These are phyloP conservation scores for Propithecus coquereli DNA, from an alignment of 2,113 vertebrate species.

Conservation along the genomic window DNA sequence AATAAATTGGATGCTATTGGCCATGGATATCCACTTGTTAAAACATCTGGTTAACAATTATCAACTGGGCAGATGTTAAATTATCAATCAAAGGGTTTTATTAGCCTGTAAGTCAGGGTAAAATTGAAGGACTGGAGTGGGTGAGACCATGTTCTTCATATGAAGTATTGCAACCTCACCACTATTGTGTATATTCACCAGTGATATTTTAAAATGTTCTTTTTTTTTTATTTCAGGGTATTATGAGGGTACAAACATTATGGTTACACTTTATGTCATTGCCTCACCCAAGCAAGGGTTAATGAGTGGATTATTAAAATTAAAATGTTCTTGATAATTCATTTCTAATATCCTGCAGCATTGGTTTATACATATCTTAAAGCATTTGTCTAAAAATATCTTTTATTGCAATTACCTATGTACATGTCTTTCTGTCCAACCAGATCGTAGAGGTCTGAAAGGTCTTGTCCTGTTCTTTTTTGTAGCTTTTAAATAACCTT, in stretches of 20 bases:
- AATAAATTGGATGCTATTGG: background rate
- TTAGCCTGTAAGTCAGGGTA: background rate
- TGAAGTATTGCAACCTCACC: background rate
- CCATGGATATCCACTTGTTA: background rate
- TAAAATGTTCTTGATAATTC: background rate
- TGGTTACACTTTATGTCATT: too few species aligned
- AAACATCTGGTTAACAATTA: background rate
- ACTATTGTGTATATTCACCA: background rate
- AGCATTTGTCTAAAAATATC: background rate
- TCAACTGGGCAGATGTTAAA: background rate
- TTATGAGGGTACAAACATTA: too few species aligned
- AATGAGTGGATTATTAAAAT: too few species aligned
- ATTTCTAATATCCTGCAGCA: conserved; percentile 25
- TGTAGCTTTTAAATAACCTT: background rate
- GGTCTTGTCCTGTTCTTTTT: background rate
- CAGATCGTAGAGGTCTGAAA: background rate
- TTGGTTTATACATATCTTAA: background rate
- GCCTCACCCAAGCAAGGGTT: too few species aligned
- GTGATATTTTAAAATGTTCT: background rate
- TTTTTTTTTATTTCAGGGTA: too few species aligned
- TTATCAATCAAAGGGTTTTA: background rate
- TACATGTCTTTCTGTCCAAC: background rate
- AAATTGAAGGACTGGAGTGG: background rate
- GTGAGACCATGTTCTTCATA: background rate
- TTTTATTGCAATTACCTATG: background rate